These are phyloP conservation scores for Stigmatopora nigra DNA, from an alignment of 2,113 vertebrate genomes.

Conservation along the genomic window DNA sequence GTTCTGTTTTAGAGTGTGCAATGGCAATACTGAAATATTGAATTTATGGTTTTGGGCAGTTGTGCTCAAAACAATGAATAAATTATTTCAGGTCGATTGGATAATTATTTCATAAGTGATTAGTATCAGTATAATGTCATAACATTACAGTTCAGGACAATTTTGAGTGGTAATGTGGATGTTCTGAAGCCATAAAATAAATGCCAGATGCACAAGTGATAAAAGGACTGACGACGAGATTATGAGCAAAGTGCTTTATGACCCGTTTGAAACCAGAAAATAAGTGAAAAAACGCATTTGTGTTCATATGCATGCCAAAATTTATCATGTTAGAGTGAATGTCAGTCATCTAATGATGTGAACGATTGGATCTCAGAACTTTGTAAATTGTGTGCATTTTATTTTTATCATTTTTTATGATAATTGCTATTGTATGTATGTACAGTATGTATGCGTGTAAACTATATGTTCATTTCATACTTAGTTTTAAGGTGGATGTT, in stretches of 20 bases:
- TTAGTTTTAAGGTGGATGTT: conserved; percentile 68
- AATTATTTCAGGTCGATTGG: conserved; percentile 34
- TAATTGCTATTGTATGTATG: conserved; percentile 65
- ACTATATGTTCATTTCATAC: conserved; percentile 77
- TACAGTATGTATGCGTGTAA: conserved; percentile 62
- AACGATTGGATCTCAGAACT: conserved; percentile 64
- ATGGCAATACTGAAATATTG: conserved; percentile 55
- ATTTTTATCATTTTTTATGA: conserved; percentile 75
- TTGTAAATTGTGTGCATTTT: conserved; percentile 77
- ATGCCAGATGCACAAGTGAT: conserved; percentile 54
- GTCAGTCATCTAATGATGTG: conserved; percentile 61
- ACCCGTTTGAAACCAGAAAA: conserved; percentile 48
- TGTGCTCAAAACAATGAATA: conserved; percentile 30
- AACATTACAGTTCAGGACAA: conserved; percentile 19
- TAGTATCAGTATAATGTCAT: conserved; percentile 38
- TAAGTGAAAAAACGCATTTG: conserved; percentile 58
- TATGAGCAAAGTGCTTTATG: conserved; percentile 58
- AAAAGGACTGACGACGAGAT: conserved; percentile 55
- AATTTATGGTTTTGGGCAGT: conserved; percentile 48
- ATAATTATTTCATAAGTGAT: conserved; percentile 26
- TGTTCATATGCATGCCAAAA: conserved; percentile 71
- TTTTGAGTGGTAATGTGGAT: conserved; percentile 32
- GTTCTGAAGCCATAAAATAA: conserved; percentile 71
- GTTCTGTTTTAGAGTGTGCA: conserved; percentile 52
- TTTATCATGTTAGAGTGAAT: conserved; percentile 63